Base-by-base conservation (phyloP, 2,888 invertebrate species). In the Unio pictorum region DNA sequence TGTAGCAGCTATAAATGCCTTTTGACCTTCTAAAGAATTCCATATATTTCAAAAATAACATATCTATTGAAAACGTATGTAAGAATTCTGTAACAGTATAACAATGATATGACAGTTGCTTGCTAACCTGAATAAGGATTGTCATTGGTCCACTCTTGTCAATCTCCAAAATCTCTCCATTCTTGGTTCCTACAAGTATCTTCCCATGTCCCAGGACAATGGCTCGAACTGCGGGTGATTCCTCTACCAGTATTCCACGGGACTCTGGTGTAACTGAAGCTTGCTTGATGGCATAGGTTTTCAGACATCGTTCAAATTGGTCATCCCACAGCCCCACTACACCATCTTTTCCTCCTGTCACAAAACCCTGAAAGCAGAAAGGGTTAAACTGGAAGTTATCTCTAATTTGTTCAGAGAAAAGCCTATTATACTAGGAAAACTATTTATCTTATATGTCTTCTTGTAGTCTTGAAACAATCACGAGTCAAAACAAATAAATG, bases 311-410 rank as follows among this genome's bases (percentile, higher is more conserved):
- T 66, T 90, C 88, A 80, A 91, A 89, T 73, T 87, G 83, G 64
- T 88, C 88, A 74, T 90, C 89, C 90, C 91, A 91, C 55, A 90
- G 80, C 28, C 87, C 87, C 7, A 91, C 85, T n/a, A 84, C 80
- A 8, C 91, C 91, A 76, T 91, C 91, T 74, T 91, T 91, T 18
- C 91, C 91, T 18, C 90, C 91, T 4, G 90, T 91, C 64, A 90
- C 89, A 83, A 90, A 90, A 23, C 89, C 90, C 90, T 91, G 83
- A 18, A 71, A 68, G 30, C n/a, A 54, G 20, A 65, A 15, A 66
- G 54, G n/a, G 45, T n/a, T 45, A 1, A 58, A 20, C 58, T 7
- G 23, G 34, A 6, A 17, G n/a, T 4, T 26, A 62, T 54, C 28
- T 45, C 45, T 15, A 45, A 30, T 45, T 3, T 23, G 30, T 30